phyloP scores from a whole-genome alignment of 1,140 invertebrate species.

The Leguminivora glycinivorella region DNA sequence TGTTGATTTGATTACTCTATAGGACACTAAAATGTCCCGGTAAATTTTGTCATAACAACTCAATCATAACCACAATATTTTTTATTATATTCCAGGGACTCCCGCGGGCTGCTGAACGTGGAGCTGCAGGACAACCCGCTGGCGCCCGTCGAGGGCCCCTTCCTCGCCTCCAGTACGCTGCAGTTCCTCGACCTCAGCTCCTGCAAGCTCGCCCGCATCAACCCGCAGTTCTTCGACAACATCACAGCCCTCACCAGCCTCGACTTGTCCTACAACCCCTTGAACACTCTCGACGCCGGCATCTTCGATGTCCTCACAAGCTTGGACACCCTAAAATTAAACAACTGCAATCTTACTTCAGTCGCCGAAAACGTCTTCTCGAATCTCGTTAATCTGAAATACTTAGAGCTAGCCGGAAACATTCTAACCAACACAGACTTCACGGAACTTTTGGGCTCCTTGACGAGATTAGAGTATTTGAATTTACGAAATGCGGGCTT shows the following conservation, averaged over 20 bases:
- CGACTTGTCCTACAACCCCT: slow-evolving; percentile 85
- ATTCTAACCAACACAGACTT: slow-evolving; percentile 80
- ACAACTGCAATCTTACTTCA: slow-evolving; percentile 82
- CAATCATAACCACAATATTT: slow-evolving; percentile 5
- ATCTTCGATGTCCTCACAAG: slow-evolving; percentile 83
- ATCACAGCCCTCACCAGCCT: slow-evolving; percentile 83
- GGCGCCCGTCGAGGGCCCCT: slow-evolving; percentile 81
- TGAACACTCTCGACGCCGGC: slow-evolving; percentile 79
- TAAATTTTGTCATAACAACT: too few relatives aligned
- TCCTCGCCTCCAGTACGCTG: slow-evolving; percentile 82
- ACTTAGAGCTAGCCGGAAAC: slow-evolving; percentile 83
- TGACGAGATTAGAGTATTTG: slow-evolving; percentile 82
- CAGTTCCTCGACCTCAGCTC: slow-evolving; percentile 84
- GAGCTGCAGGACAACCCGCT: slow-evolving; percentile 86
- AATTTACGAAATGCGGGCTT: slow-evolving; percentile 82
- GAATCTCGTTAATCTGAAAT: slow-evolving; percentile 81
- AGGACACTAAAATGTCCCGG: not conserved
- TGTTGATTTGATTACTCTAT: too few relatives aligned
- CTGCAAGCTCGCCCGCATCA: slow-evolving; percentile 81
- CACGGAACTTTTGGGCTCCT: slow-evolving; percentile 80
- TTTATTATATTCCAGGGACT: slow-evolving; percentile 81
- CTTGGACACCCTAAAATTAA: slow-evolving; percentile 83
- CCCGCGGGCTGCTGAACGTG: slow-evolving; percentile 83
- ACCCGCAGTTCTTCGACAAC: slow-evolving; percentile 83
- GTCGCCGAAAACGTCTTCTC: slow-evolving; percentile 80